These are phyloP conservation scores for Lagenorhynchus albirostris DNA, from an alignment of 2,113 vertebrate genomes.

Conservation along the genomic window DNA sequence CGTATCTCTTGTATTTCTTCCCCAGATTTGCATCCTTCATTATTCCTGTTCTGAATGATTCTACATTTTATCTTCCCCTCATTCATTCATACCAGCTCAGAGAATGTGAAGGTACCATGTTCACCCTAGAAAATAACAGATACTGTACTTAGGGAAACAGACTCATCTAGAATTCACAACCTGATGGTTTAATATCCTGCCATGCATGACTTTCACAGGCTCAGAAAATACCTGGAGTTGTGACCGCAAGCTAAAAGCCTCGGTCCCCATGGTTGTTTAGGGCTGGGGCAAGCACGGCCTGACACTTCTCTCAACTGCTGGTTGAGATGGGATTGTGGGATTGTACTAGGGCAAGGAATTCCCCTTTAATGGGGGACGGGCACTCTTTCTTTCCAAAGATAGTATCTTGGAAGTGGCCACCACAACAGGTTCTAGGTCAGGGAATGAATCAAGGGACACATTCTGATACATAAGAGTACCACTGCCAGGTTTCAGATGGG, in stretches of 20 bases:
- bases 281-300: background rate
- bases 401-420: background rate
- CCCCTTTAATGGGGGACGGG: background rate
- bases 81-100: background rate
- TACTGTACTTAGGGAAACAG: background rate
- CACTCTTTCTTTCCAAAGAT: background rate
- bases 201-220: background rate
- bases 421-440: background rate
- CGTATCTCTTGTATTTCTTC: background rate
- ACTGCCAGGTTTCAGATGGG: background rate
- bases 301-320: background rate
- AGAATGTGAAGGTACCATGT: background rate
- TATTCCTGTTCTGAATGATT: background rate
- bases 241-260: constrained; percentile 25
- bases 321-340: background rate
- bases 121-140: constrained; percentile 39
- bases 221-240: constrained; percentile 29
- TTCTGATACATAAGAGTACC: background rate
- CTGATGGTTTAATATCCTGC: constrained; percentile 10
- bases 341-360: background rate
- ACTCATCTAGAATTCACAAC: background rate
- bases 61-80: background rate
- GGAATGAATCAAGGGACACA: background rate
- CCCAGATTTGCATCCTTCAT: background rate
- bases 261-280: background rate